Conservation (phyloP, 2,113 vertebrate genomes). For the Sorex fumeus region DNA sequence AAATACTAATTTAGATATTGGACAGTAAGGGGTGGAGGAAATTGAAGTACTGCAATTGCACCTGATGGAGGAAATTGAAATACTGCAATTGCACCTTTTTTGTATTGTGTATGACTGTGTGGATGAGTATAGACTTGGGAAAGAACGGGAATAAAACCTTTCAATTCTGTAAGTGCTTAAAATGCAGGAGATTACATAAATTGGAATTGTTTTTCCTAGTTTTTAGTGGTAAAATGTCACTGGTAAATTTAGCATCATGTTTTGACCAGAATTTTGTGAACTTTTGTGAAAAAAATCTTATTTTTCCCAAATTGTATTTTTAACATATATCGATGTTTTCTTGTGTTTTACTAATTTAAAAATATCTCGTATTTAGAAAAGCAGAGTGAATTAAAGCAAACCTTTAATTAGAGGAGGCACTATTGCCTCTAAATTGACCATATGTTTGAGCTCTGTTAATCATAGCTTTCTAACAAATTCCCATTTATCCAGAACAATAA, state of each 20-base stretch:
- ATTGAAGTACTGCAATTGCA: conserved; percentile 20
- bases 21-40: not conserved
- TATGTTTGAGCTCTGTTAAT: conserved; percentile 72
- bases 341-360: conserved; percentile 36
- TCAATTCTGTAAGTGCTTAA: conserved; percentile 35
- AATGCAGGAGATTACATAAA: conserved; percentile 52
- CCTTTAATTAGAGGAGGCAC: conserved; percentile 52
- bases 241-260: not conserved
- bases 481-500: conserved; percentile 38
- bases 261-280: conserved; percentile 44
- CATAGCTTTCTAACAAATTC: conserved; percentile 34
- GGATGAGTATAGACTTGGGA: not conserved
- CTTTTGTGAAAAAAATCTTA: conserved; percentile 54
- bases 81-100: not conserved
- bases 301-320: not conserved
- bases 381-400: conserved; percentile 45
- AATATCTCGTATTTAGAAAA: conserved; percentile 32
- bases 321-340: not conserved
- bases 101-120: not conserved
- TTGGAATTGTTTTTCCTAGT: conserved; percentile 52
- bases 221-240: conserved; percentile 28
- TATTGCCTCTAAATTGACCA: conserved; percentile 38
- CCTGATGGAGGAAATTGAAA: conserved; percentile 23
- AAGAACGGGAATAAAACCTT: not conserved
- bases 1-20: conserved; percentile 44